Conservation (phyloP, 2,113 vertebrate genomes). For the Ranitomeya variabilis region DNA sequence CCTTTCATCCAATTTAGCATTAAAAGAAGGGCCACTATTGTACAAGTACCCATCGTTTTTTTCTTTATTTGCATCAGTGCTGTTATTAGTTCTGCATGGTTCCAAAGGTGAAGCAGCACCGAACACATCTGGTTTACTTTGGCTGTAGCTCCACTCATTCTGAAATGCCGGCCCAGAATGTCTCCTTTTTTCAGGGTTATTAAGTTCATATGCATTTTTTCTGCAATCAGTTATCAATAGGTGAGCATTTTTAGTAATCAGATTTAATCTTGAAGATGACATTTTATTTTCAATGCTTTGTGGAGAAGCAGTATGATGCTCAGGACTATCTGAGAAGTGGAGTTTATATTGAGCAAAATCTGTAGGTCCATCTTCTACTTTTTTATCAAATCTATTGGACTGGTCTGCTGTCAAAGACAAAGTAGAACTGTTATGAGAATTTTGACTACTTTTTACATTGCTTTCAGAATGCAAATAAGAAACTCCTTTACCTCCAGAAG, state of each 20-base stretch:
- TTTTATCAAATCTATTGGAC: conserved; percentile 60
- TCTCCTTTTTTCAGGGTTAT: conserved; percentile 45
- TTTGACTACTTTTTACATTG: conserved; percentile 83
- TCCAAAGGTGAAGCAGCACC: conserved; percentile 72
- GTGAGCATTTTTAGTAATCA: conserved; percentile 65
- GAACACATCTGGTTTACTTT: conserved; percentile 64
- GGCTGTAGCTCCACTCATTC: conserved; percentile 62
- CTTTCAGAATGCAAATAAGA: conserved; percentile 46
- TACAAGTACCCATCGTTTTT: conserved; percentile 50
- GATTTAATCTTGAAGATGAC: neutral
- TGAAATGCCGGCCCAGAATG: conserved; percentile 52
- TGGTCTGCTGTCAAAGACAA: conserved; percentile 64
- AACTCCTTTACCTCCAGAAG: conserved; percentile 2
- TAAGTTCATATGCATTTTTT: conserved; percentile 61
- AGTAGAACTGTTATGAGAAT: conserved; percentile 64
- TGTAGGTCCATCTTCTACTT: conserved; percentile 66
- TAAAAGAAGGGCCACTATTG: conserved; percentile 57
- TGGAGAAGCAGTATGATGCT: conserved; percentile 54
- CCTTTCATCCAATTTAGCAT: conserved; percentile 63
- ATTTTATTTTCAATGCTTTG: conserved; percentile 63
- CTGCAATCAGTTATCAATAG: conserved; percentile 58
- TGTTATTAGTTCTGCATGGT: conserved; percentile 64
- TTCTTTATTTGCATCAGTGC: conserved; percentile 57
- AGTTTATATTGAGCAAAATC: conserved; percentile 67
- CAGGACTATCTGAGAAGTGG: conserved; percentile 60